Evolutionary conservation across 1,140 invertebrate genomes (phyloP).

Genomic region (Micrasema longulum): DNA sequence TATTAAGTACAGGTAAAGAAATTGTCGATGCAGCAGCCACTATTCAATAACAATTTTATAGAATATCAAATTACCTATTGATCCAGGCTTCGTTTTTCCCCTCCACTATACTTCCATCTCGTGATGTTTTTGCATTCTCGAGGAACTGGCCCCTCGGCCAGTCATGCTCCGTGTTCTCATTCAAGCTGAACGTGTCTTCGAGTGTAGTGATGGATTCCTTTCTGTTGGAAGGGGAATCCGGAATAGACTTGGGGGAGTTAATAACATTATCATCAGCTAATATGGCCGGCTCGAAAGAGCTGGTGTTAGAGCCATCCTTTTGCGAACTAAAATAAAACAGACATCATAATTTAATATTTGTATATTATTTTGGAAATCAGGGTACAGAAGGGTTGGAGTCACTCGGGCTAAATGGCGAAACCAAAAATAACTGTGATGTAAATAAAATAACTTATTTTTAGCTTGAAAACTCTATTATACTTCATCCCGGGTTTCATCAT

Average conservation of each 20-base stretch:
- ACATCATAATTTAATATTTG: background rate
- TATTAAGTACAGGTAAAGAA: no score
- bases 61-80: slow-evolving; percentile 59
- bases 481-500: no score
- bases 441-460: no score
- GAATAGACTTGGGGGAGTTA: slow-evolving; percentile 55
- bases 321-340: slow-evolving; percentile 43
- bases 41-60: no score
- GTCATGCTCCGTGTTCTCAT: slow-evolving; percentile 59
- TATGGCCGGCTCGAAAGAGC: slow-evolving; percentile 61
- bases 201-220: slow-evolving; percentile 62
- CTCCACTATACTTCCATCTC: slow-evolving; percentile 50
- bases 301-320: slow-evolving; percentile 63
- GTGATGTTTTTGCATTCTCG: slow-evolving; percentile 34
- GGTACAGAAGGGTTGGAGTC: no score
- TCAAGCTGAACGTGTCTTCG: slow-evolving; percentile 65
- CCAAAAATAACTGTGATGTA: no score
- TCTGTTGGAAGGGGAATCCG: slow-evolving; percentile 48
- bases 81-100: slow-evolving; percentile 65
- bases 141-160: slow-evolving; percentile 48
- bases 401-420: no score
- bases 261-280: slow-evolving; percentile 56
- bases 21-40: no score
- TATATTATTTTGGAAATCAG: no score
- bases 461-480: no score